These are phyloP conservation scores for Delphinapterus leucas DNA, from an alignment of 2,113 vertebrate species.

Conservation along the genomic window DNA sequence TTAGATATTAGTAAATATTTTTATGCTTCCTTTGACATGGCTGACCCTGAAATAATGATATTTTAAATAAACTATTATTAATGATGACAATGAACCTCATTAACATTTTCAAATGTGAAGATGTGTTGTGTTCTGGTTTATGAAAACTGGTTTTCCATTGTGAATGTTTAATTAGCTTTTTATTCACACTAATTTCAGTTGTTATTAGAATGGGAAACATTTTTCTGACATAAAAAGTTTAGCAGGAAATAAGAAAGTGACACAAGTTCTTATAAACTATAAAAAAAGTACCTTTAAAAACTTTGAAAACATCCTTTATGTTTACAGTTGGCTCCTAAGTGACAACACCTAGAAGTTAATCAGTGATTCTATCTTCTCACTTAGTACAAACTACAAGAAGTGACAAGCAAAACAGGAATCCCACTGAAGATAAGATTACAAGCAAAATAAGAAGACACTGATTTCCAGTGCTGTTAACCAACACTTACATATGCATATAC, in stretches of 20 bases:
- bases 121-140: background rate
- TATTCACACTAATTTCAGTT: background rate
- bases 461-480: background rate
- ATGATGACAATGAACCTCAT: background rate
- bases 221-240: background rate
- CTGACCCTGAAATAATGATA: background rate
- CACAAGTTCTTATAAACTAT: background rate
- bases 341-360: background rate
- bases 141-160: background rate
- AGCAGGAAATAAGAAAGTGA: background rate
- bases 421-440: background rate
- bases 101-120: slow-evolving; percentile 19
- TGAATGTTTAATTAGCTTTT: background rate
- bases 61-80: slow-evolving; percentile 44
- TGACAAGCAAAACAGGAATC: background rate
- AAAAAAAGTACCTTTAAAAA: background rate
- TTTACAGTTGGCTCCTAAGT: background rate
- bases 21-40: background rate
- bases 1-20: slow-evolving; percentile 45
- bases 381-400: background rate
- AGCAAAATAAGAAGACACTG: background rate
- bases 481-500: background rate
- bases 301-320: background rate
- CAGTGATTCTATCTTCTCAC: background rate
- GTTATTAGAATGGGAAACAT: slow-evolving; percentile 33